Evolutionary conservation across 2,888 invertebrate genomes (phyloP).

Genomic region (Timema podura): DNA sequence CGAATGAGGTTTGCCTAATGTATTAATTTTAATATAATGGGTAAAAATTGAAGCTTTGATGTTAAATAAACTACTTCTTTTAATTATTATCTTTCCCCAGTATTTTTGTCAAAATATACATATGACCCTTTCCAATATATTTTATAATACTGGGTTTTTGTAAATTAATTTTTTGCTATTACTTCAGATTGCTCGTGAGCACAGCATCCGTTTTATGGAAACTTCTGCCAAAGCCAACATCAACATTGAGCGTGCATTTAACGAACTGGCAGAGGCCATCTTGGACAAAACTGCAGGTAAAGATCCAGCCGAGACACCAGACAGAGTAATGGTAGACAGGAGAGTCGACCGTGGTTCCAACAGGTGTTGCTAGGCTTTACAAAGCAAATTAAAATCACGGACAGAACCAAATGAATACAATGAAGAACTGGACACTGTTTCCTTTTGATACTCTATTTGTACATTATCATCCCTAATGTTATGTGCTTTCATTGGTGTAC

Average conservation of each 20-base stretch:
- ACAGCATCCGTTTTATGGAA: slow-evolving; percentile 95
- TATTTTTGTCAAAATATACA: not conserved
- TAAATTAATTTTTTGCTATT: not conserved
- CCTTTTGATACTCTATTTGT: too few relatives aligned
- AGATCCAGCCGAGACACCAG: slow-evolving; percentile 72
- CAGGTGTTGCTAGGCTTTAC: slow-evolving; percentile 51
- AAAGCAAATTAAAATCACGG: too few relatives aligned
- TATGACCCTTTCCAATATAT: not conserved
- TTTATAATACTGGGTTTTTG: slow-evolving; percentile 16
- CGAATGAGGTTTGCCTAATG: too few relatives aligned
- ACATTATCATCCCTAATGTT: too few relatives aligned
- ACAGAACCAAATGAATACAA: too few relatives aligned
- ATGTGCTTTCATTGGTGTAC: too few relatives aligned
- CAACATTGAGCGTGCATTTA: slow-evolving; percentile 94
- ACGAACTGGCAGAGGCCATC: slow-evolving; percentile 91
- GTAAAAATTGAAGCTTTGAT: not conserved
- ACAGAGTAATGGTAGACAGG: slow-evolving; percentile 68
- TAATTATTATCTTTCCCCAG: not conserved
- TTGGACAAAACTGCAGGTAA: slow-evolving; percentile 84
- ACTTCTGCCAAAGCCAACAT: slow-evolving; percentile 96
- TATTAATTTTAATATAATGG: slow-evolving; percentile 15
- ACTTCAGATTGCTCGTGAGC: slow-evolving; percentile 87
- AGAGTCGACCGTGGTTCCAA: slow-evolving; percentile 61
- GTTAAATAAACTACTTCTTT: not conserved
- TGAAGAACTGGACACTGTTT: too few relatives aligned